These are phyloP conservation scores for Passer domesticus DNA, from an alignment of 2,113 vertebrate genomes.

Conservation along the genomic window DNA sequence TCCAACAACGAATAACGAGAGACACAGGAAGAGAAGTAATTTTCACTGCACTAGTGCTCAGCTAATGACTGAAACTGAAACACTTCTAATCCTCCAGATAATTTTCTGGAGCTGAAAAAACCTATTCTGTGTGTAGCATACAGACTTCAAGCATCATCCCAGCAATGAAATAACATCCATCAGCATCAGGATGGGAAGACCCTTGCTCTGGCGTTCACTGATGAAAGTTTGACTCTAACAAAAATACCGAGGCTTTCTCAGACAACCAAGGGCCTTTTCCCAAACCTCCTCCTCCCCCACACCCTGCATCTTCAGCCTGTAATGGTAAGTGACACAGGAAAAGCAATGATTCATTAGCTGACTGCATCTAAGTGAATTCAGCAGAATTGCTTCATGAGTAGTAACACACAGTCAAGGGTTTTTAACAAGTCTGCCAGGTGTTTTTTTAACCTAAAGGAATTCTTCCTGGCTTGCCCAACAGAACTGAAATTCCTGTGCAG, in stretches of 20 bases:
- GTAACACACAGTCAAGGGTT: neutral
- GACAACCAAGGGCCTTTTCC: neutral
- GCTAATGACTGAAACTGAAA: neutral
- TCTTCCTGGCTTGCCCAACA: neutral
- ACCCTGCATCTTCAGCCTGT: neutral
- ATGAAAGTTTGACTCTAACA: neutral
- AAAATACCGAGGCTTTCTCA: neutral
- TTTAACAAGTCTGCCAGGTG: neutral
- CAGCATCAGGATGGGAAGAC: neutral
- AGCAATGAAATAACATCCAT: neutral
- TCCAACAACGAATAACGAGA: constrained; percentile 23
- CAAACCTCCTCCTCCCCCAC: neutral
- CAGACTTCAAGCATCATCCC: neutral
- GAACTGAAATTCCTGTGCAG: neutral
- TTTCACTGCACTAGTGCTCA: neutral
- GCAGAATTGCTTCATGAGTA: neutral
- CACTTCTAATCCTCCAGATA: neutral
- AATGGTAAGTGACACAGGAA: neutral
- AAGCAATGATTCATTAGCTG: neutral
- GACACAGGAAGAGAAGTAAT: neutral
- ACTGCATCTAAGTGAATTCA: neutral
- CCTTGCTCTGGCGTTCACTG: neutral
- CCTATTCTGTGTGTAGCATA: neutral
- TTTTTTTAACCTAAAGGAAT: neutral
- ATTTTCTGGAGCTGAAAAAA: neutral